A percentile compares a stretch with the other conserved stretches of the same genome.
phyloP scores from a whole-genome alignment of 2,797 vertebrate species.

The Mycteria americana region DNA sequence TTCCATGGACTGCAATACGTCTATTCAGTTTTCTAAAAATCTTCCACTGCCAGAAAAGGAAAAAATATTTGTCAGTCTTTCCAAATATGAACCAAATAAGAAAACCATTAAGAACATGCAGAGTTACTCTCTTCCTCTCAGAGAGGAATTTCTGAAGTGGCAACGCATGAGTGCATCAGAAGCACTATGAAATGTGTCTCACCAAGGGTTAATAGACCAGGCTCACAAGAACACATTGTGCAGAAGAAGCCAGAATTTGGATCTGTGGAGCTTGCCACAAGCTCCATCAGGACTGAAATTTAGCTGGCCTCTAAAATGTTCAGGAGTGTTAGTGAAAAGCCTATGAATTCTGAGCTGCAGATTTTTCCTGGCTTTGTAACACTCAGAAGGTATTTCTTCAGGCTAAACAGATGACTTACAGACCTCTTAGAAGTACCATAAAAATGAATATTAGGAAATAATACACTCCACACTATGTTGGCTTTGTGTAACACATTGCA shows the following conservation, averaged over 20 bases:
- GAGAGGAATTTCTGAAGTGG: neutral
- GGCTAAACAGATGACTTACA: conserved; percentile 51
- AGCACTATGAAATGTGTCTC: neutral
- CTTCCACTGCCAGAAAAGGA: neutral
- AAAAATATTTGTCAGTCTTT: neutral
- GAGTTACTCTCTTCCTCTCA: neutral
- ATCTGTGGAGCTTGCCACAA: neutral
- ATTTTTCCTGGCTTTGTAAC: conserved; percentile 26
- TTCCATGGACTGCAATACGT: neutral
- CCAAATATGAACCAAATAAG: neutral
- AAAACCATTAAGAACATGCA: neutral
- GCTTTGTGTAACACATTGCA: neutral
- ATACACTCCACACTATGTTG: neutral
- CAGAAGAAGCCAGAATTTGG: neutral
- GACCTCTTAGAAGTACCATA: conserved; percentile 27
- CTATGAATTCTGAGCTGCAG: neutral
- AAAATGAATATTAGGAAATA: conserved; percentile 30
- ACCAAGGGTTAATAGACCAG: neutral
- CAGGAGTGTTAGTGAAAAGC: neutral
- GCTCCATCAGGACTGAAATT: neutral
- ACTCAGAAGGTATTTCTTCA: conserved; percentile 31
- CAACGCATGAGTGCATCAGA: neutral
- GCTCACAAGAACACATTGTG: neutral
- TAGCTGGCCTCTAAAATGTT: neutral
- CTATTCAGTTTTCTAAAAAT: neutral